Evolutionary conservation across 1,140 invertebrate species (phyloP).

Genomic region (Stegodyphus dumicola): DNA sequence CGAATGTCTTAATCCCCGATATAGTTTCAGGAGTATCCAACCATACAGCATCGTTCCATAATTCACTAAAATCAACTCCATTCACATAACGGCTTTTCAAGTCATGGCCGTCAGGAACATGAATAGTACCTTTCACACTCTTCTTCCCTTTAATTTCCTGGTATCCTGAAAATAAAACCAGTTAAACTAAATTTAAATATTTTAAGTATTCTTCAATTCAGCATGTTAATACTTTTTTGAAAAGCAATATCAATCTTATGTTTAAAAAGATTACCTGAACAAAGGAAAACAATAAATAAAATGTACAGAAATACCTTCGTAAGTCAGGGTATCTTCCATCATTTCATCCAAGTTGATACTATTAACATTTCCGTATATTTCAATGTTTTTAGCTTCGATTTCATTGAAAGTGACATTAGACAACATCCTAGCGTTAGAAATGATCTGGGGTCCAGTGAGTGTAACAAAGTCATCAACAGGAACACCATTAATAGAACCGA

Average conservation of each 20-base stretch:
- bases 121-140: constrained; percentile 29
- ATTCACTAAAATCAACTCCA: constrained; percentile 40
- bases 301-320: constrained; percentile 20
- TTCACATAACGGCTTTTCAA: constrained; percentile 42
- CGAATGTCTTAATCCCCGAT: constrained; percentile 43
- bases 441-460: not conserved
- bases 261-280: too few relatives aligned
- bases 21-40: constrained; percentile 51
- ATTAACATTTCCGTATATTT: constrained; percentile 41
- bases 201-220: too few relatives aligned
- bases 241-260: too few relatives aligned
- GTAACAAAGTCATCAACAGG: constrained; percentile 50
- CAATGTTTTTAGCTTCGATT: constrained; percentile 13
- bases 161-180: constrained; percentile 18
- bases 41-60: constrained; percentile 56
- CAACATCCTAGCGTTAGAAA: not conserved
- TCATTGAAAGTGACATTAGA: constrained; percentile 28
- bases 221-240: too few relatives aligned
- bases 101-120: not conserved
- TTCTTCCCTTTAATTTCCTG: constrained; percentile 39
- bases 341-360: constrained; percentile 34
- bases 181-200: too few relatives aligned
- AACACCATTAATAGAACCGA: constrained; percentile 43
- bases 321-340: constrained; percentile 38
- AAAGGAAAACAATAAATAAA: too few relatives aligned